These are phyloP conservation scores for Lepisosteus osseus DNA, from an alignment of 2,113 vertebrate genomes.

Conservation along the genomic window DNA sequence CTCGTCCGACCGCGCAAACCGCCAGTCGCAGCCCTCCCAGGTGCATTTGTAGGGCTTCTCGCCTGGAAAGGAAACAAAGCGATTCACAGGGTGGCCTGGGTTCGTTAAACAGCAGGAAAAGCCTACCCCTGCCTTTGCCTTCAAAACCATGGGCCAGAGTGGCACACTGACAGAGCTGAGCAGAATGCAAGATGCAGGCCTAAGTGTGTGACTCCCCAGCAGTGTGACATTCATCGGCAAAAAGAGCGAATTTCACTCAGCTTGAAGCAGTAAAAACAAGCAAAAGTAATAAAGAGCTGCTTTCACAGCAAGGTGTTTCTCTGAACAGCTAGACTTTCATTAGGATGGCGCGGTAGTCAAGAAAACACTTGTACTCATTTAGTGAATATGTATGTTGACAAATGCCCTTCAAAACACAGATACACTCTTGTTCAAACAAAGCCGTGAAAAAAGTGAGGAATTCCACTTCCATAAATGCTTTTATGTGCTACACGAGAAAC, in stretches of 20 bases:
- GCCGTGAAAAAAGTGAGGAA: neutral
- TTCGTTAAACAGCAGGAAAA: no score
- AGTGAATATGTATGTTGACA: no score
- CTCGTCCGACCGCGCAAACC: slow-evolving; percentile 93
- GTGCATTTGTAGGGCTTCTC: slow-evolving; percentile 96
- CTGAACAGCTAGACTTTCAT: neutral
- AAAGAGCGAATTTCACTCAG: no score
- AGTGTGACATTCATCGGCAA: neutral
- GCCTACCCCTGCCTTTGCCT: no score
- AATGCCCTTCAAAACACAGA: neutral
- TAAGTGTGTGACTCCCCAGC: neutral
- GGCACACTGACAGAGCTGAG: slow-evolving; percentile 7
- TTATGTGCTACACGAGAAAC: neutral
- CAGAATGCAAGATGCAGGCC: neutral
- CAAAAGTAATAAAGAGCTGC: neutral
- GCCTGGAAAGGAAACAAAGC: slow-evolving; percentile 60
- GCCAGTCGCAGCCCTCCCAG: slow-evolving; percentile 96
- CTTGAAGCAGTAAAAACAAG: no score
- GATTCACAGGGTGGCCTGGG: no score
- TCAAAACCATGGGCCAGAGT: no score
- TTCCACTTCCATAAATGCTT: neutral
- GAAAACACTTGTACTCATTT: no score
- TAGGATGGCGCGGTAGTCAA: no score
- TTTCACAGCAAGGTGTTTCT: neutral
- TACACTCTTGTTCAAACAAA: neutral